A percentile compares a stretch with the other conserved stretches of the same genome.
phyloP scores from a whole-genome alignment of 2,113 vertebrate species.

The Aegithalos caudatus region DNA sequence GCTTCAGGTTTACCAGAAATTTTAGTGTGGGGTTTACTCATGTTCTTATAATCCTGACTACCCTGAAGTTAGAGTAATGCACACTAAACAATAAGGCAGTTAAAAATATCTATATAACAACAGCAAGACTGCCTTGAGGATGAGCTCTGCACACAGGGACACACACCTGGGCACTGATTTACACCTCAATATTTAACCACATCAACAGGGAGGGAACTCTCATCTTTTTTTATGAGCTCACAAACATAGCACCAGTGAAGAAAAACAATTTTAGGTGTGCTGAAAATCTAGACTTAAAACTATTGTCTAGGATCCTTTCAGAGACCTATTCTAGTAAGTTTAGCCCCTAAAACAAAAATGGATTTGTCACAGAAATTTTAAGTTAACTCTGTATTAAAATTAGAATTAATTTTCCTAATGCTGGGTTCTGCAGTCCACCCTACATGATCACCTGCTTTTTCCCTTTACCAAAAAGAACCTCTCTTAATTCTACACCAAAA shows the following conservation, averaged over 20 bases:
- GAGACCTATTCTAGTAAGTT: not conserved
- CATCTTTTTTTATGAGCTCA: not conserved
- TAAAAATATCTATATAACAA: not conserved
- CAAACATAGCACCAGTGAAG: not conserved
- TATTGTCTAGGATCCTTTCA: not conserved
- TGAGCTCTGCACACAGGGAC: not conserved
- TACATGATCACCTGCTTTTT: not conserved
- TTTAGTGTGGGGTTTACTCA: not conserved
- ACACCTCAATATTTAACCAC: not conserved
- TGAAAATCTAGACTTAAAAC: not conserved
- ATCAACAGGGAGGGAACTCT: not conserved
- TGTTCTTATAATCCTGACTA: not conserved
- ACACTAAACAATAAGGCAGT: not conserved
- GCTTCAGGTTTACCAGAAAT: not conserved
- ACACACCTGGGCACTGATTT: not conserved
- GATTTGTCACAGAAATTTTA: not conserved
- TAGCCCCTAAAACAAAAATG: not conserved
- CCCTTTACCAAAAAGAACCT: not conserved
- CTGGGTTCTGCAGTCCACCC: not conserved
- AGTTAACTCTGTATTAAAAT: not conserved
- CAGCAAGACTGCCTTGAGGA: not conserved
- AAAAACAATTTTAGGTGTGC: not conserved
- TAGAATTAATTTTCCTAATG: not conserved
- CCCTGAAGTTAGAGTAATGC: not conserved
- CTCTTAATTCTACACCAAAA: not conserved